A percentile compares a stretch with the other conserved stretches of the same genome.
phyloP scores from a whole-genome alignment of 2,888 invertebrate species.

The Aphelenchoides bicaudatus region DNA sequence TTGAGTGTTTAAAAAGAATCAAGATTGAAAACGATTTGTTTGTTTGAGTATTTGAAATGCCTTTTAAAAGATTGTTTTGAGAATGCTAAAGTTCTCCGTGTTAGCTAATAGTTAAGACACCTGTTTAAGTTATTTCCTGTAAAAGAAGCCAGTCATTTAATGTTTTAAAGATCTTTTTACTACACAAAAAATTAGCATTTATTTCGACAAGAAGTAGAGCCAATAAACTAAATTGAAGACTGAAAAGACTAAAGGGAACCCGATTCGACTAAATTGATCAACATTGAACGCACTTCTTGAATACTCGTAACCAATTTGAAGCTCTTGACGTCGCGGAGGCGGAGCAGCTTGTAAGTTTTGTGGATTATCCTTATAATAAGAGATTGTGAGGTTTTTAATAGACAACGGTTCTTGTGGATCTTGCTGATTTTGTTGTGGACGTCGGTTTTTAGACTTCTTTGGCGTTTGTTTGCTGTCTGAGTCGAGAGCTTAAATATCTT shows the following conservation, averaged over 20 bases:
- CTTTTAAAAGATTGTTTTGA: too few relatives aligned
- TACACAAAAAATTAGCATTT: background rate
- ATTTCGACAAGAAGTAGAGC: constrained; percentile 14
- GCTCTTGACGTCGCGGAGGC: constrained; percentile 15
- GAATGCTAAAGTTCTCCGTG: too few relatives aligned
- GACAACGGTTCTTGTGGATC: background rate
- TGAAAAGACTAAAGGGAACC: constrained; percentile 15
- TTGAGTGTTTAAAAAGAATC: too few relatives aligned
- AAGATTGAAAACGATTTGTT: too few relatives aligned
- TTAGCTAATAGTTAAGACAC: too few relatives aligned
- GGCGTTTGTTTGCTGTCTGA: background rate
- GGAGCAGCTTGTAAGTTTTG: background rate
- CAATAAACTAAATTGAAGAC: constrained; percentile 16
- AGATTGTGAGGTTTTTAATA: constrained; percentile 10
- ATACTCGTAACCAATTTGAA: constrained; percentile 15
- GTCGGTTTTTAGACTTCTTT: background rate
- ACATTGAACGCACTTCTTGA: constrained; percentile 10
- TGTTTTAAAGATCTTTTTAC: too few relatives aligned
- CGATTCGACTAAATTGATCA: constrained; percentile 10
- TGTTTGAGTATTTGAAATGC: too few relatives aligned
- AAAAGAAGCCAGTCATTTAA: too few relatives aligned
- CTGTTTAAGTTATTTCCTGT: too few relatives aligned
- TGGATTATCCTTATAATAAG: constrained; percentile 11
- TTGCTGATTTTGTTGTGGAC: background rate
- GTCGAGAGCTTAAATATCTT: background rate